These are phyloP conservation scores for Eupithecia tripunctaria DNA, from an alignment of 2,888 invertebrate genomes.

Conservation along the genomic window DNA sequence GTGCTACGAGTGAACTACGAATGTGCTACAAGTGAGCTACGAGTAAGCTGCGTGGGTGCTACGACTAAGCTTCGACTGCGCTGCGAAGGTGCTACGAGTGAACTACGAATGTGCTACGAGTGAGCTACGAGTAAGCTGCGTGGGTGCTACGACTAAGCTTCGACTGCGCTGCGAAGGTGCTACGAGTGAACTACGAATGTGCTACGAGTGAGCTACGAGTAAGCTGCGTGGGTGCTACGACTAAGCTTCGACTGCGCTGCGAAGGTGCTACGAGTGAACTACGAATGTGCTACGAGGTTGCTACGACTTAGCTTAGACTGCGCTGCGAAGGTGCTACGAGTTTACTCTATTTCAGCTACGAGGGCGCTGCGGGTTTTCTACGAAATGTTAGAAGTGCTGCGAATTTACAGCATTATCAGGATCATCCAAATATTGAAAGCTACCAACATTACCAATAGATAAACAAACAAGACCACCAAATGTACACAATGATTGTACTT, in stretches of 20 bases:
- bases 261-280: not conserved
- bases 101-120: not conserved
- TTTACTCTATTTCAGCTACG: not conserved
- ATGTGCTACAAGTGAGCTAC: no score
- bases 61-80: no score
- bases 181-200: not conserved
- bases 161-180: not conserved
- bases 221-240: no score
- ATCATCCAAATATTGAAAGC: not conserved
- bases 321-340: not conserved
- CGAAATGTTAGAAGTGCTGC: not conserved
- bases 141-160: not conserved
- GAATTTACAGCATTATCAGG: not conserved
- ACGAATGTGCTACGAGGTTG: not conserved
- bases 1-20: no score
- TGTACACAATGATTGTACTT: no score
- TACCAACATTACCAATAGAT: not conserved
- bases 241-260: not conserved
- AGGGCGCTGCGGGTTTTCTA: not conserved
- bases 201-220: slow-evolving; percentile 1
- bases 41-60: no score
- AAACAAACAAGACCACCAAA: not conserved
- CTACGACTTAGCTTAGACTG: not conserved
- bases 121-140: not conserved
- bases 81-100: no score